These are phyloP conservation scores for Ophiothrix spiculata DNA, from an alignment of 35 echinoderm and acorn worm genomes.

Conservation along the genomic window DNA sequence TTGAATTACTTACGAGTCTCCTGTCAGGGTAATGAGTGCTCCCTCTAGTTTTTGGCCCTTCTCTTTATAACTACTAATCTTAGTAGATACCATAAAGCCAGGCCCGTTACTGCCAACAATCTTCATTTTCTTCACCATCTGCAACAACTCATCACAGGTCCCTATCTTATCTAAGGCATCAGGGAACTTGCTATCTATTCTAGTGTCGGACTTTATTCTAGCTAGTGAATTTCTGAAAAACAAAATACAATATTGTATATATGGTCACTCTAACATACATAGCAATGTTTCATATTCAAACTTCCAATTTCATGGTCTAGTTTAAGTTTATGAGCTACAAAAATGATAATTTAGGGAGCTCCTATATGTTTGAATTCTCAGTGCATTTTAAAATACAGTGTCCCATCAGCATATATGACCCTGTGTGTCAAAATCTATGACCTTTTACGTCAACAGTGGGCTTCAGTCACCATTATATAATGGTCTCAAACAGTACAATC, in stretches of 20 bases:
- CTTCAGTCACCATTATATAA: too few species aligned
- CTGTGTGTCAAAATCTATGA: too few species aligned
- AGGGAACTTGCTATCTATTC: constrained; percentile 48
- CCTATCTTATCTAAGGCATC: constrained; percentile 66
- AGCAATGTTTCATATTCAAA: neutral
- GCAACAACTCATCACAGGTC: constrained; percentile 65
- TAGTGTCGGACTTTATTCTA: neutral
- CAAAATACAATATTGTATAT: neutral
- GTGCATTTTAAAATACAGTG: too few species aligned
- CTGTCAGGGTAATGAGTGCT: constrained; percentile 54
- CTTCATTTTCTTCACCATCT: constrained; percentile 82
- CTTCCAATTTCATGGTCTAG: too few species aligned
- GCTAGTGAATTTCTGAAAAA: neutral
- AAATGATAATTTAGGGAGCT: too few species aligned
- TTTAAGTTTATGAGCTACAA: too few species aligned
- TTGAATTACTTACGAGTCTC: constrained; percentile 63
- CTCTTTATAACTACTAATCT: constrained; percentile 59
- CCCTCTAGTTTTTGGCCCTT: constrained; percentile 64
- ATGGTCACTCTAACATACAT: too few species aligned
- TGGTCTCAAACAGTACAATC: too few species aligned
- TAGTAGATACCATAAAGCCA: constrained; percentile 90
- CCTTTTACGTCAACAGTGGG: too few species aligned
- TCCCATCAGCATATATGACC: too few species aligned
- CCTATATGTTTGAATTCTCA: too few species aligned
- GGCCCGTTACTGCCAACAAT: constrained; percentile 28